These are phyloP conservation scores for Rhynchopsitta pachyrhyncha DNA, from an alignment of 2,113 vertebrate genomes.

Conservation along the genomic window DNA sequence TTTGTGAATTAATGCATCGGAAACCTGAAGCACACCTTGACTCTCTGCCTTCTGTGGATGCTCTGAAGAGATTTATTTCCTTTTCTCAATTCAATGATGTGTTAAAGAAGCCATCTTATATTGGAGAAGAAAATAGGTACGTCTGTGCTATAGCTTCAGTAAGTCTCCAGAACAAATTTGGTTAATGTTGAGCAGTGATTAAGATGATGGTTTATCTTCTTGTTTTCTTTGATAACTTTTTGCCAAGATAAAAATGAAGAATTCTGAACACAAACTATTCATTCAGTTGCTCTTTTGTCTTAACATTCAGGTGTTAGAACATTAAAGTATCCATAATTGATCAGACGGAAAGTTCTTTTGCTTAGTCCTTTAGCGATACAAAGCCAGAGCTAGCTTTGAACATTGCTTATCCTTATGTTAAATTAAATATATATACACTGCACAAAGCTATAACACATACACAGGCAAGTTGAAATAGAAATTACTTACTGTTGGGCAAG, in stretches of 20 bases:
- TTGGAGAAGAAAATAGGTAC: conserved; percentile 66
- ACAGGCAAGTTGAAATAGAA: not conserved
- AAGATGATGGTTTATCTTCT: not conserved
- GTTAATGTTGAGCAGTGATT: not conserved
- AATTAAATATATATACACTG: not conserved
- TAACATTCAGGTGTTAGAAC: not conserved
- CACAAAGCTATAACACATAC: not conserved
- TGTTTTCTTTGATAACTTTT: not conserved
- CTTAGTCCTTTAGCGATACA: not conserved
- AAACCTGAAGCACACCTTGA: conserved; percentile 53
- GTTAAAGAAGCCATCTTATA: conserved; percentile 79
- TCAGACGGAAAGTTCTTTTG: not conserved
- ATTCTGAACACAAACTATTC: not conserved
- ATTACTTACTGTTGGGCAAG: not conserved
- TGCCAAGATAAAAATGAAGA: not conserved
- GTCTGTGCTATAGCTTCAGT: not conserved
- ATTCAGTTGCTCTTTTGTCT: not conserved
- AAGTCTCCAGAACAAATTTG: not conserved
- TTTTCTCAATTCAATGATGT: conserved; percentile 71
- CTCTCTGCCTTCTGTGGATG: conserved; percentile 57
- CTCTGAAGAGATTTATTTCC: conserved; percentile 65
- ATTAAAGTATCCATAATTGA: not conserved
- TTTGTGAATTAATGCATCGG: conserved; percentile 75
- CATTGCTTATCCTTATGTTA: not conserved
- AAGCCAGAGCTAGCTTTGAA: not conserved